Percentiles rank a stretch among this genome's conserved stretches.
phyloP scores from a whole-genome alignment of 1,140 invertebrate genomes.

The Pentalonia nigronervosa region DNA sequence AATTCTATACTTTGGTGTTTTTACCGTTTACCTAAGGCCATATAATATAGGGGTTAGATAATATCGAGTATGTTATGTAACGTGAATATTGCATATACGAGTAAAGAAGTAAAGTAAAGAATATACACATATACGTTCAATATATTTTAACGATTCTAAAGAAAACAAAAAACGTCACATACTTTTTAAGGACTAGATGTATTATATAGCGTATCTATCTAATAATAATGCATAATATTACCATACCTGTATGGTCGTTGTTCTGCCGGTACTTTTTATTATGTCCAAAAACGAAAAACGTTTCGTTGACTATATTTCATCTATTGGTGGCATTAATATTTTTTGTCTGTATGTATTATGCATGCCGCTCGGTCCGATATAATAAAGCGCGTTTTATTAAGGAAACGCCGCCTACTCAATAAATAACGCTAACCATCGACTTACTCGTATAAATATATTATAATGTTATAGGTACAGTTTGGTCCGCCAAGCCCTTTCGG shows the following conservation, averaged over 20 bases:
- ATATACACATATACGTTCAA: not conserved
- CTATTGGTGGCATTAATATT: not conserved
- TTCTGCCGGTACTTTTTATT: not conserved
- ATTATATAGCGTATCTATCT: too few species aligned
- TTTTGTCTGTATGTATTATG: not conserved
- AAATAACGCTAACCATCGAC: not conserved
- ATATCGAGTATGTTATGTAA: not conserved
- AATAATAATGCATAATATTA: not conserved
- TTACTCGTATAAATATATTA: not conserved
- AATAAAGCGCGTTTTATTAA: constrained; percentile 2
- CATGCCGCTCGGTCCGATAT: not conserved
- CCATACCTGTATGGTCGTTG: not conserved
- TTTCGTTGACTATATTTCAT: not conserved
- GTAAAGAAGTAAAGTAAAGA: too few species aligned
- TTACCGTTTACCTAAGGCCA: not conserved
- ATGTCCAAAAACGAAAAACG: not conserved
- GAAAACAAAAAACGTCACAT: not conserved
- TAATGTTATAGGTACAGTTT: not conserved
- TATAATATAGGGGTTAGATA: not conserved
- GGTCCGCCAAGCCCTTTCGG: constrained; percentile 25
- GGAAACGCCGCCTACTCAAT: constrained; percentile 25
- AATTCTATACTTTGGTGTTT: not conserved
- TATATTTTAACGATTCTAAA: not conserved
- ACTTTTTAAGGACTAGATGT: not conserved
- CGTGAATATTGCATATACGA: not conserved